phyloP scores from a whole-genome alignment of 2,797 vertebrate species.

The Diplodus puntazzo region DNA sequence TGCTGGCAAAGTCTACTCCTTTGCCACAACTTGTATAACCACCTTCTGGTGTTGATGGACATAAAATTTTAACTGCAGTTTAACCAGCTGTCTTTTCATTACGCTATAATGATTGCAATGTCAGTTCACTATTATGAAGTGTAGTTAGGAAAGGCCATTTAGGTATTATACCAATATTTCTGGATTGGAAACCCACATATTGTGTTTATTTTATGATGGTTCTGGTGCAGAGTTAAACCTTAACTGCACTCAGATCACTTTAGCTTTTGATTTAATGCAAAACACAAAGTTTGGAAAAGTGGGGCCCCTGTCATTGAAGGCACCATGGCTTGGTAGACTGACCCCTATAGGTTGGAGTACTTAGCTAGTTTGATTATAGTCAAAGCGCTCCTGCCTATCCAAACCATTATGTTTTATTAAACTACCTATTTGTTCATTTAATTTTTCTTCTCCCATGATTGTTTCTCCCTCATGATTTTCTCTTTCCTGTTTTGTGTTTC shows the following conservation, averaged over 20 bases:
- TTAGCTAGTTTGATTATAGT: slow-evolving; percentile 10
- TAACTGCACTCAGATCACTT: neutral
- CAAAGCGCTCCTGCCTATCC: slow-evolving; percentile 45
- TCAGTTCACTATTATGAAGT: neutral
- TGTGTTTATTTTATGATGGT: neutral
- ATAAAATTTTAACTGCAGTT: slow-evolving; percentile 4
- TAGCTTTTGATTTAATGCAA: neutral
- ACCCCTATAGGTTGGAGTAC: slow-evolving; percentile 4
- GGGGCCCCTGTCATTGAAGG: neutral
- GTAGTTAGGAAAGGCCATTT: neutral
- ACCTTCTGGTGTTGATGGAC: slow-evolving; percentile 15
- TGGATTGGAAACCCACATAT: neutral
- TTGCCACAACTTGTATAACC: slow-evolving; percentile 18
- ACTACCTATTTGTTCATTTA: slow-evolving; percentile 71
- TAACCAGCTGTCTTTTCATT: slow-evolving; percentile 5
- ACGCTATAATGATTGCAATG: neutral
- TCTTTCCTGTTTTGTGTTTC: slow-evolving; percentile 79
- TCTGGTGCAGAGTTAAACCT: neutral
- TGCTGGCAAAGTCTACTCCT: neutral
- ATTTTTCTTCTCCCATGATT: slow-evolving; percentile 82
- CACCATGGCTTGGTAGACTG: neutral
- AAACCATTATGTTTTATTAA: slow-evolving; percentile 62
- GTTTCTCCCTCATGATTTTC: slow-evolving; percentile 82
- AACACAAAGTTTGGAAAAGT: neutral
- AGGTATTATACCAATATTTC: neutral